Conservation (phyloP, 1,140 invertebrate species). For the Drosophila lini region DNA sequence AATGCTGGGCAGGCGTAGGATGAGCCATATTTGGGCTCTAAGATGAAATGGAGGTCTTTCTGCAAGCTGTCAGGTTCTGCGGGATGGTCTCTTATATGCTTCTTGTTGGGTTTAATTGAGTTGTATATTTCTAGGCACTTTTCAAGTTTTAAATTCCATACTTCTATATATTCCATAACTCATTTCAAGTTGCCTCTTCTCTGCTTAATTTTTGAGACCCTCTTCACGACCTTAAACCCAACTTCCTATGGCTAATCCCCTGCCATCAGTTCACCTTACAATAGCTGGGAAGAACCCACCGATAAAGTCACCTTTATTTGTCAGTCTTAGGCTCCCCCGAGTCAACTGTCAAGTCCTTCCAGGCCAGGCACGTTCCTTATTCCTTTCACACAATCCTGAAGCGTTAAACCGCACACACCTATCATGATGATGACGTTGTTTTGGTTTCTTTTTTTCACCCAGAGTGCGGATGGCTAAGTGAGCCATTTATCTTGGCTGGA, state of each 20-base stretch:
- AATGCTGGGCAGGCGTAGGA: constrained; percentile 38
- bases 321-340: constrained; percentile 69
- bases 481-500: constrained; percentile 83
- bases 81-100: background rate
- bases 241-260: constrained; percentile 43
- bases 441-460: constrained; percentile 31
- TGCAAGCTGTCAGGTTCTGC: background rate
- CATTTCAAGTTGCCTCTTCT: background rate
- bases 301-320: constrained; percentile 82
- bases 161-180: background rate
- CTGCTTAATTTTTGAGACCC: constrained; percentile 16
- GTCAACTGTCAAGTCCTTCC: constrained; percentile 46
- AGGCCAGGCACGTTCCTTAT: constrained; percentile 55
- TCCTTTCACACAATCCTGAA: constrained; percentile 49
- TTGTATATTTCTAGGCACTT: background rate
- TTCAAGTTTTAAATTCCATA: background rate
- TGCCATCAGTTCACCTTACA: constrained; percentile 47
- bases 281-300: constrained; percentile 12
- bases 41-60: constrained; percentile 11
- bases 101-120: constrained; percentile 13
- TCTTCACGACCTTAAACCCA: background rate
- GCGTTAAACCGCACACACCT: constrained; percentile 82
- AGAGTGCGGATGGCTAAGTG: constrained; percentile 69
- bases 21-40: constrained; percentile 32
- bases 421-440: constrained; percentile 52